A percentile compares a stretch with the other conserved stretches of the same genome.
These are phyloP conservation scores for Folsomia candida DNA, from an alignment of 2,888 invertebrate genomes.

Conservation along the genomic window DNA sequence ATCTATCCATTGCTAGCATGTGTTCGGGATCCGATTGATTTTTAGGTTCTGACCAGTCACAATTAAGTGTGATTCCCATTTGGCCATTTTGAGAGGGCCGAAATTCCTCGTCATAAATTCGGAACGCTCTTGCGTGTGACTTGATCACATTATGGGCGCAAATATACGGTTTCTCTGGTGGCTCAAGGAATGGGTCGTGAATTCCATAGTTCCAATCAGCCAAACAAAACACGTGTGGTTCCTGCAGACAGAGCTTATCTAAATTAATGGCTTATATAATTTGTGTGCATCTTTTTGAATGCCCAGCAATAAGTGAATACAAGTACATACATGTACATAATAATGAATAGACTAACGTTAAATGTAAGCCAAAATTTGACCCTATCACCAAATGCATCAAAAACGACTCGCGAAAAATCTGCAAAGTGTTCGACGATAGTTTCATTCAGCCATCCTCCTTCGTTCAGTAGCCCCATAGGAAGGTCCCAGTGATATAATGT, in stretches of 20 bases:
- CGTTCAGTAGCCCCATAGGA: slow-evolving; percentile 56
- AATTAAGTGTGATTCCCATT: slow-evolving; percentile 29
- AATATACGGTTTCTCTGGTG: slow-evolving; percentile 28
- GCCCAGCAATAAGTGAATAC: slow-evolving; percentile 32
- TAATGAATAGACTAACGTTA: too few species aligned
- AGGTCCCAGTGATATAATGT: slow-evolving; percentile 53
- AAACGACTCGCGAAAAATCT: slow-evolving; percentile 58
- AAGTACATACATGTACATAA: not conserved
- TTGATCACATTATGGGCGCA: slow-evolving; percentile 29
- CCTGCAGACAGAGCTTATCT: too few species aligned
- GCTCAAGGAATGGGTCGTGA: slow-evolving; percentile 19
- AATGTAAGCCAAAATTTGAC: slow-evolving; percentile 51
- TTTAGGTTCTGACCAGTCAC: slow-evolving; percentile 29
- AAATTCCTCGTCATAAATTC: slow-evolving; percentile 32
- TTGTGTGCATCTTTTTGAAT: too few species aligned
- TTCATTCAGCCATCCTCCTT: slow-evolving; percentile 55
- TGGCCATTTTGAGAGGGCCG: slow-evolving; percentile 22
- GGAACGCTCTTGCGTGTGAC: slow-evolving; percentile 26
- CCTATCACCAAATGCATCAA: slow-evolving; percentile 57
- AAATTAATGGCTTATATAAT: too few species aligned
- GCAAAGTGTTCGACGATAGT: slow-evolving; percentile 57
- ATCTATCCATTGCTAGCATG: slow-evolving; percentile 22
- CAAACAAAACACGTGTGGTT: slow-evolving; percentile 39
- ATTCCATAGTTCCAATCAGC: slow-evolving; percentile 19
- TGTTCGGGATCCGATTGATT: slow-evolving; percentile 25